These are phyloP conservation scores for Caiman crocodilus DNA, from an alignment of 2,797 vertebrate species.

Conservation along the genomic window DNA sequence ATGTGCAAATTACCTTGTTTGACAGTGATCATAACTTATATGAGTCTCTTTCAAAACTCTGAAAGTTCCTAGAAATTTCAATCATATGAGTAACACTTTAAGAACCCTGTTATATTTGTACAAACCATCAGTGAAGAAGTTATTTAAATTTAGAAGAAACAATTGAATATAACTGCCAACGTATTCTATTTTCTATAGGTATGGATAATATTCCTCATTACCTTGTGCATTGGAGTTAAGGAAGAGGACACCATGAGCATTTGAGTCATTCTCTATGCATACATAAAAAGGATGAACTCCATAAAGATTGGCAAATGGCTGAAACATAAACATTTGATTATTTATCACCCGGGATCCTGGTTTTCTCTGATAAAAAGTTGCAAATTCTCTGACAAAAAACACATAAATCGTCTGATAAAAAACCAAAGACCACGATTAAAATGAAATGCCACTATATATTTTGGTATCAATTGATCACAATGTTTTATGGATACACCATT, in stretches of 20 bases:
- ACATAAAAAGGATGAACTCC: constrained; percentile 72
- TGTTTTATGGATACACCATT: too few species aligned
- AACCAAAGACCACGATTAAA: too few species aligned
- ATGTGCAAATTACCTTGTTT: not conserved
- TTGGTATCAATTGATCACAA: too few species aligned
- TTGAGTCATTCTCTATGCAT: constrained; percentile 64
- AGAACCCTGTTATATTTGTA: not conserved
- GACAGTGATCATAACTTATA: not conserved
- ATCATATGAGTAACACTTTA: not conserved
- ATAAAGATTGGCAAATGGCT: constrained; percentile 64
- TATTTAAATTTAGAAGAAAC: not conserved
- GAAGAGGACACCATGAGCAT: constrained; percentile 56
- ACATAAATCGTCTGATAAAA: too few species aligned
- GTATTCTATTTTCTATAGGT: not conserved
- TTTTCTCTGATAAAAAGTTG: too few species aligned
- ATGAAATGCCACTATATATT: too few species aligned
- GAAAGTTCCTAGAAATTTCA: not conserved
- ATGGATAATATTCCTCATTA: not conserved
- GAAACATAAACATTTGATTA: constrained; percentile 36
- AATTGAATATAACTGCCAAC: not conserved
- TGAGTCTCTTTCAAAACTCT: not conserved
- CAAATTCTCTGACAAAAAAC: too few species aligned
- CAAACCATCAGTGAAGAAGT: not conserved
- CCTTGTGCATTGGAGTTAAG: constrained; percentile 76
- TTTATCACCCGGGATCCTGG: too few species aligned